Evolutionary conservation across 2,888 invertebrate species (phyloP).

Genomic region (Uropetala carovei): DNA sequence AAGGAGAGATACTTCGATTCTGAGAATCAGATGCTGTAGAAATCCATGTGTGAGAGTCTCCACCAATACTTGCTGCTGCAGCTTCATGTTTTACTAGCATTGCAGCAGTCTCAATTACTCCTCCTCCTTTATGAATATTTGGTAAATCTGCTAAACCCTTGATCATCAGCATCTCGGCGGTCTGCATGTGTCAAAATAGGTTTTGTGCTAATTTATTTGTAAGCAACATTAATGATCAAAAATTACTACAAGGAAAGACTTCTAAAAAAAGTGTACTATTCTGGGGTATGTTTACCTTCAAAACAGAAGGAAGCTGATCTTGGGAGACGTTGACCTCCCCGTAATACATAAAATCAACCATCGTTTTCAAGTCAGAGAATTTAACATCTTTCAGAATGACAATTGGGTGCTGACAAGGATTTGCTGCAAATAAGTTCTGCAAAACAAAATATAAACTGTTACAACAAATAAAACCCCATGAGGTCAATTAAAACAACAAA

Average conservation of each 20-base stretch:
- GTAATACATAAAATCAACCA: conserved; percentile 95
- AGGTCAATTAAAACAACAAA: too few relatives aligned
- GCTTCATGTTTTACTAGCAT: conserved; percentile 62
- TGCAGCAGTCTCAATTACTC: conserved; percentile 54
- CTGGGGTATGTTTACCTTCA: conserved; percentile 74
- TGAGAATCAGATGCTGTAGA: conserved; percentile 68
- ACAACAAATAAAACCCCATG: too few relatives aligned
- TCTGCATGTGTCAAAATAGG: conserved; percentile 79
- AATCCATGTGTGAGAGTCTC: conserved; percentile 48
- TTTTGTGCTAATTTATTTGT: neutral
- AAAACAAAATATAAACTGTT: conserved; percentile 69
- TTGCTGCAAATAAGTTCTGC: conserved; percentile 88
- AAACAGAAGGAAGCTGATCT: conserved; percentile 85
- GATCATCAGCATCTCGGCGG: conserved; percentile 91
- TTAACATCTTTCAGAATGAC: conserved; percentile 93
- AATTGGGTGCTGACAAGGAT: conserved; percentile 93
- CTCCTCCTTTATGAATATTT: conserved; percentile 76
- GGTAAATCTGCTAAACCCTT: conserved; percentile 94
- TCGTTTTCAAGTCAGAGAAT: conserved; percentile 89
- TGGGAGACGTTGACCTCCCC: conserved; percentile 95
- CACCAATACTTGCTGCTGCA: conserved; percentile 31
- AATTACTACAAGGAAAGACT: neutral
- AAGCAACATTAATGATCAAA: neutral
- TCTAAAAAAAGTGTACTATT: neutral
- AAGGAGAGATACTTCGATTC: conserved; percentile 76